phyloP scores from a whole-genome alignment of 2,113 vertebrate species.

The Capricornis sumatraensis region DNA sequence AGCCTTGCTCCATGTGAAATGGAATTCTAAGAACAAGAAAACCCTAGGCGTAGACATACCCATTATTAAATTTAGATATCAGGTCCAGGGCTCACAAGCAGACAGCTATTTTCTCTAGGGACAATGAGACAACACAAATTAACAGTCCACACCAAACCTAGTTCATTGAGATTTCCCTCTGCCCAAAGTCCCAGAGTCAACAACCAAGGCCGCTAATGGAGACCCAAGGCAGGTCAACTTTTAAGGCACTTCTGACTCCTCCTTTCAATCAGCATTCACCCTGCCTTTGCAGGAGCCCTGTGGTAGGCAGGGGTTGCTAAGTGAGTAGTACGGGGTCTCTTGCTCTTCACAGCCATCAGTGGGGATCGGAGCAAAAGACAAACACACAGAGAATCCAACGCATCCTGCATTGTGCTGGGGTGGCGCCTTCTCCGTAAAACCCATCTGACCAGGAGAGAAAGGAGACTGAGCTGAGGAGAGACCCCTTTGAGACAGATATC shows the following conservation, averaged over 20 bases:
- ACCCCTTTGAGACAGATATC: neutral
- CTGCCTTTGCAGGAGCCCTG: neutral
- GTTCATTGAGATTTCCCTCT: neutral
- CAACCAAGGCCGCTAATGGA: rapidly evolving
- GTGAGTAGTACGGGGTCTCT: neutral
- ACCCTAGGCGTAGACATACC: neutral
- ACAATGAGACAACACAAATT: neutral
- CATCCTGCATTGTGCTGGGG: rapidly evolving
- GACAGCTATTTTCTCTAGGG: neutral
- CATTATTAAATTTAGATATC: neutral
- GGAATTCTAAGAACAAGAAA: neutral
- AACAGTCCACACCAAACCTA: neutral
- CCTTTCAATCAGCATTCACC: neutral
- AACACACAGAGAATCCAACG: neutral
- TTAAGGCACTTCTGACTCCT: neutral
- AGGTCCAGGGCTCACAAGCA: neutral
- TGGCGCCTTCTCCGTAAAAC: neutral
- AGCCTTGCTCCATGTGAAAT: neutral
- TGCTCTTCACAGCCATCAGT: neutral
- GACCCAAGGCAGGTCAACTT: rapidly evolving
- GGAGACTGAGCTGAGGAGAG: neutral
- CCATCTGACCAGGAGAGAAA: neutral
- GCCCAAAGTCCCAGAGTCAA: neutral
- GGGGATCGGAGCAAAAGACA: neutral
- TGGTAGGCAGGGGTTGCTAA: rapidly evolving